A percentile compares a stretch with the other conserved stretches of the same genome.
phyloP scores from a whole-genome alignment of 2,113 vertebrate genomes.

The Muntiacus reevesi region DNA sequence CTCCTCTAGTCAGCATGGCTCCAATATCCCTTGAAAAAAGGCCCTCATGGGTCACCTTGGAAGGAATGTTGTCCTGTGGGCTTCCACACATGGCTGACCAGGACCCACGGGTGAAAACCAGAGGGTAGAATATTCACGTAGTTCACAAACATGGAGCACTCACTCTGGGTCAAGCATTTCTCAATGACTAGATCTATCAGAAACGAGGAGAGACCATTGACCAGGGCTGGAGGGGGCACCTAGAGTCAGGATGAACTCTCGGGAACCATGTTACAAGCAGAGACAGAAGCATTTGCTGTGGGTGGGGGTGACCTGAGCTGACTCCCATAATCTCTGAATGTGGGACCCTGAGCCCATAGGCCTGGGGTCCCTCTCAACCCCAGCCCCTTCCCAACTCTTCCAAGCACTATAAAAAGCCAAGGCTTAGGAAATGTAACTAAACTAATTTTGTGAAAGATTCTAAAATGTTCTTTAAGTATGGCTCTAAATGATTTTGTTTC shows the following conservation, averaged over 20 bases:
- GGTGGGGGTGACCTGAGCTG: not conserved
- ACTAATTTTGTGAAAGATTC: constrained; percentile 43
- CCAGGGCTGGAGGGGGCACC: not conserved
- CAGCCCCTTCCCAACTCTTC: not conserved
- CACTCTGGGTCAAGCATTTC: not conserved
- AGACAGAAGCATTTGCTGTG: not conserved
- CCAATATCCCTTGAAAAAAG: not conserved
- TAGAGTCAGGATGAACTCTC: not conserved
- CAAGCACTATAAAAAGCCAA: constrained; percentile 9
- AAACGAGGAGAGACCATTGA: not conserved
- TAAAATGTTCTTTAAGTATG: constrained; percentile 39
- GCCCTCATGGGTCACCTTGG: not conserved
- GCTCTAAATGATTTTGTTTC: constrained; percentile 60
- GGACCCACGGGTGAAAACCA: not conserved
- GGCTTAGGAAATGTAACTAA: constrained; percentile 30
- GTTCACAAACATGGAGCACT: not conserved
- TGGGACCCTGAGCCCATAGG: not conserved
- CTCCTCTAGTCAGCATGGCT: not conserved
- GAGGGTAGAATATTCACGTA: not conserved
- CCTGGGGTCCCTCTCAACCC: not conserved
- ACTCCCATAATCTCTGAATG: not conserved
- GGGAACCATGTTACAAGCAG: not conserved
- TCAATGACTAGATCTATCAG: not conserved
- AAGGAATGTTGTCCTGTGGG: not conserved
- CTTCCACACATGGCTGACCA: not conserved